Base-by-base conservation (phyloP, 53 echinoderm and acorn worm species). In the Hippasteria phrygiana region DNA sequence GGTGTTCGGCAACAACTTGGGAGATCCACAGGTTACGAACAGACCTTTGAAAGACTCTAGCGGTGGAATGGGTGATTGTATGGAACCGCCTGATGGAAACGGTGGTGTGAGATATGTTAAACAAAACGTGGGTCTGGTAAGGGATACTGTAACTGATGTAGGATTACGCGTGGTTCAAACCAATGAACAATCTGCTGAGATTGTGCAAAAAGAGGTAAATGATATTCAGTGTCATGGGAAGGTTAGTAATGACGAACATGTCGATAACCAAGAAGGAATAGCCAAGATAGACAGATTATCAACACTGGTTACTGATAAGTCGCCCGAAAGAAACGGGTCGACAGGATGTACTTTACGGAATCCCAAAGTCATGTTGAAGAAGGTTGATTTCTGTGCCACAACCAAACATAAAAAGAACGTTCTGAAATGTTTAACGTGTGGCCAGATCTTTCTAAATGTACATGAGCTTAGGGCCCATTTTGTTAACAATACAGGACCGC, bases 391-490 rank as follows among this genome's bases (percentile, higher is more conserved):
- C 51, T 17, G 48, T 10, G 20, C 51, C 47, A 85, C 85, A 13
- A 85, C 85, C 11, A 85, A 64, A n/a, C 6, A 50, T 11, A 53
- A 53, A 37, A 85, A 53, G 50, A 85, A 85, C 26, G 6, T 85
- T 64, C 34, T 85, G 27, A 85, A 50, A 31, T 85, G 85, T 18
- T 47, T 70, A 36, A 70, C 70, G 14, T 85, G 85, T 50, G 22
- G 8, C 20, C 45, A 71, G 12, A 17, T 70, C 27, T 85, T 69
- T 18, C 47, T 0, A 8, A 70, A 3, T 4, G 16, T 85, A 1
- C 2, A 20, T 2, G 32, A 42, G 1, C 14, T 85, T 1, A 69
- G 53, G 35, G 43, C 3, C 20, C 85, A 85, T 37, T 85, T 70
- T 45, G 71, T 41, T 9, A 85, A 85, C 50, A 36, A 35, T 33